Conservation (phyloP, 2,797 vertebrate genomes). For the Pogonophryne albipinna region DNA sequence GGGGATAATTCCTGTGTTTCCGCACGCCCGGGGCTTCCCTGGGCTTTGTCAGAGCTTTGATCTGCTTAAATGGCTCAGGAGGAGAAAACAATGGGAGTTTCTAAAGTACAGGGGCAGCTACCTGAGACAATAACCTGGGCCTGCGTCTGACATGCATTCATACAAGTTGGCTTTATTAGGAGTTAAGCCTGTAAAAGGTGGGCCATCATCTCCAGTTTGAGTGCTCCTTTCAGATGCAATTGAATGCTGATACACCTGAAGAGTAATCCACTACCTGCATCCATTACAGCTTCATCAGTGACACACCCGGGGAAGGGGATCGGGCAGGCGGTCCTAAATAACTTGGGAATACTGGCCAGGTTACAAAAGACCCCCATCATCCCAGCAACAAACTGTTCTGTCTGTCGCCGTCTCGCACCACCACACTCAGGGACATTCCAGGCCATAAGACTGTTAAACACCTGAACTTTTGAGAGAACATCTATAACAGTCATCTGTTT, state of each 20-base stretch:
- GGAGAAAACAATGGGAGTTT: slow-evolving; percentile 79
- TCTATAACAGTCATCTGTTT: too few species aligned
- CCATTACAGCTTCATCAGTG: slow-evolving; percentile 32
- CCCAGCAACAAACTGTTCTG: too few species aligned
- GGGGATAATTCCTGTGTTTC: slow-evolving; percentile 77
- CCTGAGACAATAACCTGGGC: slow-evolving; percentile 80
- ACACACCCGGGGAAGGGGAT: slow-evolving; percentile 43
- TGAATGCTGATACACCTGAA: slow-evolving; percentile 70
- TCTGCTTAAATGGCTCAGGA: slow-evolving; percentile 84
- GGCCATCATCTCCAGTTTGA: slow-evolving; percentile 73
- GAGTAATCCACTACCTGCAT: slow-evolving; percentile 69
- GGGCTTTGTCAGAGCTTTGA: slow-evolving; percentile 83
- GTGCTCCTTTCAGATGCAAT: slow-evolving; percentile 77
- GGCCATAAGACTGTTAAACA: too few species aligned
- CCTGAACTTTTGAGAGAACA: too few species aligned
- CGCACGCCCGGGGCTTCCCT: slow-evolving; percentile 80
- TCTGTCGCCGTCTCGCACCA: too few species aligned
- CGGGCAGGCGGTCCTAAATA: not conserved
- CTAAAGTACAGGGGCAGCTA: slow-evolving; percentile 81
- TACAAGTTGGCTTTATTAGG: slow-evolving; percentile 76
- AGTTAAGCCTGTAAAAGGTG: slow-evolving; percentile 79
- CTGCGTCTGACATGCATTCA: slow-evolving; percentile 78
- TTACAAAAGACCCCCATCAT: too few species aligned
- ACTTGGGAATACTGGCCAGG: not conserved
- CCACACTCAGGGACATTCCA: too few species aligned